Percentiles rank a stretch among this genome's conserved stretches.
phyloP scores from a whole-genome alignment of 2,888 invertebrate genomes.

The Scaptomyza parva region DNA sequence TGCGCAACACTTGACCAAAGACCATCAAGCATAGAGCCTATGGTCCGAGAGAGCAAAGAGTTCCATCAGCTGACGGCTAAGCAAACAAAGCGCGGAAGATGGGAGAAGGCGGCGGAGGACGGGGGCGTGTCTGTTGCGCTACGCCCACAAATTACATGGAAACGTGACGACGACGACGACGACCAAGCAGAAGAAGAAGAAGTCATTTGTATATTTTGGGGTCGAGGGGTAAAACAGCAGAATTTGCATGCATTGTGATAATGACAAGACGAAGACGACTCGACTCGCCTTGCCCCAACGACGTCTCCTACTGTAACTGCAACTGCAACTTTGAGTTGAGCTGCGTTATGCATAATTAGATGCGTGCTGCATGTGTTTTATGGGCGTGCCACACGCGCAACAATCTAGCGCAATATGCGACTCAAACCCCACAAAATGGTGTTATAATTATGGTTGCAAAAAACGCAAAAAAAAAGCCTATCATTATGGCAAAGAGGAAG shows the following conservation, averaged over 20 bases:
- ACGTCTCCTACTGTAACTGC: constrained; percentile 16
- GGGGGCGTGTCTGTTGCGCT: constrained; percentile 36
- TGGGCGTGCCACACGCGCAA: constrained; percentile 61
- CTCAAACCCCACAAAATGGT: constrained; percentile 45
- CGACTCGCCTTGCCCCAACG: no score
- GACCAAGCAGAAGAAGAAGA: constrained; percentile 10
- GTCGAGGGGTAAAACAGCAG: constrained; percentile 14
- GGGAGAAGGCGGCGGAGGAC: neutral
- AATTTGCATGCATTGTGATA: constrained; percentile 57
- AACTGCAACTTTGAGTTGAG: constrained; percentile 20
- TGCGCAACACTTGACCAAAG: constrained; percentile 56
- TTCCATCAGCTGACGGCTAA: constrained; percentile 46
- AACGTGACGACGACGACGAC: constrained; percentile 25
- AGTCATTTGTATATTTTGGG: constrained; percentile 28
- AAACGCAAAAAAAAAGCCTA: constrained; percentile 11
- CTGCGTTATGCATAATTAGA: constrained; percentile 67
- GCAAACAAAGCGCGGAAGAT: constrained; percentile 35
- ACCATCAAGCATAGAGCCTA: constrained; percentile 5
- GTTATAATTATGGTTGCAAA: constrained; percentile 61
- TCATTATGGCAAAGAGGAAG: constrained; percentile 51
- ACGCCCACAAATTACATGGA: constrained; percentile 55
- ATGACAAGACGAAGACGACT: constrained; percentile 36
- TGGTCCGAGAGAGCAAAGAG: constrained; percentile 6
- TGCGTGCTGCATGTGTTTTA: constrained; percentile 64
- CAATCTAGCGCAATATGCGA: constrained; percentile 46